Evolutionary conservation across 2,113 vertebrate species (phyloP).

Genomic region (Daphoenositta chrysoptera): DNA sequence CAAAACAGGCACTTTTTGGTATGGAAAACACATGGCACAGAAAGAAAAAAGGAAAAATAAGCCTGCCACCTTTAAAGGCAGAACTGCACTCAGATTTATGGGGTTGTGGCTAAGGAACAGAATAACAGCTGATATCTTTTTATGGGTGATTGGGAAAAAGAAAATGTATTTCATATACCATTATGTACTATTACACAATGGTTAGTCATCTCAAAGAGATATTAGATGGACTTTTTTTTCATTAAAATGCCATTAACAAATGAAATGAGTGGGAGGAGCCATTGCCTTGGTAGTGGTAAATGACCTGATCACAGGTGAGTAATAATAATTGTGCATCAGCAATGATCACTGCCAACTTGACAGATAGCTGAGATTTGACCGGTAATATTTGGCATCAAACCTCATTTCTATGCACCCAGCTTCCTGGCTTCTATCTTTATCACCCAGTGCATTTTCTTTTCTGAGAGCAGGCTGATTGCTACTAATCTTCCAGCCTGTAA

Average conservation of each 20-base stretch:
- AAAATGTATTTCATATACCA: constrained; percentile 9
- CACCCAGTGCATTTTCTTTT: constrained; percentile 42
- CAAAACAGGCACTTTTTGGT: constrained; percentile 53
- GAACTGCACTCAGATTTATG: constrained; percentile 24
- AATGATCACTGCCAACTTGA: constrained; percentile 38
- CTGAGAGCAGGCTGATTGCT: constrained; percentile 49
- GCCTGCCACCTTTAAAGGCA: constrained; percentile 29
- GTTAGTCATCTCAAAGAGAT: background rate
- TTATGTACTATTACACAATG: background rate
- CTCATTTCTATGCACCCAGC: constrained; percentile 53
- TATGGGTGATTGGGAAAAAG: constrained; percentile 4
- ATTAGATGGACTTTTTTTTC: constrained; percentile 15
- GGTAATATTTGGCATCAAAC: constrained; percentile 36
- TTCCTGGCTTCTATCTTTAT: constrained; percentile 50
- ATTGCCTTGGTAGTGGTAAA: background rate
- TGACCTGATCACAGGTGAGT: constrained; percentile 47
- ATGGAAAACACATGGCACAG: constrained; percentile 35
- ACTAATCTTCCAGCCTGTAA: constrained; percentile 49
- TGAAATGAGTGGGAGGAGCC: constrained; percentile 31
- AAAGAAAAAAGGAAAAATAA: constrained; percentile 40
- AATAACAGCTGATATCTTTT: constrained; percentile 12
- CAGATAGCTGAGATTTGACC: constrained; percentile 32
- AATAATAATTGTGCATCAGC: constrained; percentile 7
- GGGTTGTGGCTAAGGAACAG: background rate
- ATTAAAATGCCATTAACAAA: constrained; percentile 50